Evolutionary conservation across 2,888 invertebrate species (phyloP), one percentile per base, ranked within the genome.

Genomic region (Spodoptera picta): DNA sequence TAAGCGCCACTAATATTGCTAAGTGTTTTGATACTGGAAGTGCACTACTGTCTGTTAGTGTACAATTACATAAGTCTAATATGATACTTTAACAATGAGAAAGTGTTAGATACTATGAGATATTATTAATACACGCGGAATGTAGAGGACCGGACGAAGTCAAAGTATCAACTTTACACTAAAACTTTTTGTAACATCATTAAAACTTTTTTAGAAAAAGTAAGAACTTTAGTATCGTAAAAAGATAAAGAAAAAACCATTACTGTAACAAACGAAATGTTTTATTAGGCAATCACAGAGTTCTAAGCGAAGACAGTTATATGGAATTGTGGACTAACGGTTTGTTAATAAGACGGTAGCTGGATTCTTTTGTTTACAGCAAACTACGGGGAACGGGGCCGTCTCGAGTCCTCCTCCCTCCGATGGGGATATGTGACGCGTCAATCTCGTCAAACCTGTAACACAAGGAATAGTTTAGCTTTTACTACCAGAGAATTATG

Each of bases 381-480:
- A 73, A 46, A 61, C 67, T 73, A 27, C 68, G 77, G 51, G 80
- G 74, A 10, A 66, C 59, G 44, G 83, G 73, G 5, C 48, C 75
- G 65, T 79, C 79, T 44, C 73, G 80, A 23, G 90, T 90, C 44
- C 93, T 86, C 65, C 92, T 92, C 54, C 92, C 91, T 62, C 93
- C 92, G 73, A 93, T 90, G 77, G 94, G 93, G 81, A 93, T 90
- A 54, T 87, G 86, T n/a, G 94, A 92, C 12, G 92, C 86, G 79
- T 94, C 94, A 54, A 93, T 93, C 83, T 93, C 93, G 72, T 93
- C 93, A 90, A 94, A 86, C 50, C 88, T 87, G 79, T 6, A 80
- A 80, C 44, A 65, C 12, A 67, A 52, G 14, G 12, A 55, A 51
- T 49, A 50, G 4, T 5, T 72, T 64, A 62, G 19, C 58, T 27